phyloP scores from a whole-genome alignment of 2,888 invertebrate genomes.

The Trachelus tabidus region DNA sequence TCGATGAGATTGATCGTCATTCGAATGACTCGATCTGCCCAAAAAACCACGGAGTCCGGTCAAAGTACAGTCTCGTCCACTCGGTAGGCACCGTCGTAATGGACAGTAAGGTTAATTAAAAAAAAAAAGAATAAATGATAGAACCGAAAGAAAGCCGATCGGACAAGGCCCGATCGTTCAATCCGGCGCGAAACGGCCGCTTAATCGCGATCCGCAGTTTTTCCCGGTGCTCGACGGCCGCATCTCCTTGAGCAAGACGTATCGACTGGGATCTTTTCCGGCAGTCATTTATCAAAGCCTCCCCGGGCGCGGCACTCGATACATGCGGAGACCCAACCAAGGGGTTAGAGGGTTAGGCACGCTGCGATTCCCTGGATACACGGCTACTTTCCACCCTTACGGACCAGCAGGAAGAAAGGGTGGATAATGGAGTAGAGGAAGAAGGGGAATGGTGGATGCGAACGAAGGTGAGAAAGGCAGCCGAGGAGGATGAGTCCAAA shows the following conservation, averaged over 20 bases:
- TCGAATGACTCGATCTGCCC: neutral
- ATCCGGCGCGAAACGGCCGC: constrained; percentile 8
- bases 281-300: constrained; percentile 62
- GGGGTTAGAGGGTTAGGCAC: constrained; percentile 4
- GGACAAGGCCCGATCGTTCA: constrained; percentile 10
- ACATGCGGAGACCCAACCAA: constrained; percentile 17
- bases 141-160: neutral
- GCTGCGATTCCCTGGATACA: neutral
- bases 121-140: neutral
- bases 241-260: constrained; percentile 60
- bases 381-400: neutral
- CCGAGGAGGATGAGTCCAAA: constrained; percentile 23
- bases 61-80: no score
- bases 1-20: neutral
- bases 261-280: constrained; percentile 61
- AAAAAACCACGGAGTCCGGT: no score
- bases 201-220: constrained; percentile 25
- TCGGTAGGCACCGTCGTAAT: neutral
- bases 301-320: constrained; percentile 26
- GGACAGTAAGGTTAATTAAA: neutral
- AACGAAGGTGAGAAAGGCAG: constrained; percentile 19
- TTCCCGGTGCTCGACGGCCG: constrained; percentile 29
- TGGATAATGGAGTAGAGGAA: constrained; percentile 28
- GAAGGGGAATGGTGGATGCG: constrained; percentile 27
- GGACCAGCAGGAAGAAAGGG: neutral